phyloP scores from a whole-genome alignment of 2,113 vertebrate species.

The Serinus canaria region DNA sequence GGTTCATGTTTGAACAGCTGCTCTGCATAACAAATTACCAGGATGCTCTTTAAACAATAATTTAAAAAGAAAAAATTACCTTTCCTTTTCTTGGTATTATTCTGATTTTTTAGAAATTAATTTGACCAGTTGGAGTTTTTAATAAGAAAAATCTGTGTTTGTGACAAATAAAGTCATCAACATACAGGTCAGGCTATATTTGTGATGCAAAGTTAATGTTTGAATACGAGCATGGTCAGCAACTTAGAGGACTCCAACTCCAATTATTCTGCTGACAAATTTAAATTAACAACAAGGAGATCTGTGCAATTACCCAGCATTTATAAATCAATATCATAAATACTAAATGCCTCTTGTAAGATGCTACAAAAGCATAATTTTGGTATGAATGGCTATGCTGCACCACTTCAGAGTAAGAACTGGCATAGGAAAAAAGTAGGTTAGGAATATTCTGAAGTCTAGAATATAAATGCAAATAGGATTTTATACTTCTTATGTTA shows the following conservation, averaged over 20 bases:
- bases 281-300: neutral
- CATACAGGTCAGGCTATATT: neutral
- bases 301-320: neutral
- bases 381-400: neutral
- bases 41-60: neutral
- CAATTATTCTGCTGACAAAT: neutral
- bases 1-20: constrained; percentile 41
- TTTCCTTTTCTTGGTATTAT: neutral
- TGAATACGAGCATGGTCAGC: neutral
- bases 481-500: neutral
- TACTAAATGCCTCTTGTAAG: neutral
- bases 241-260: neutral
- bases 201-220: neutral
- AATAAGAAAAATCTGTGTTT: neutral
- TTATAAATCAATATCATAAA: neutral
- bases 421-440: neutral
- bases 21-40: neutral
- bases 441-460: neutral
- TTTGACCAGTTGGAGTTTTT: neutral
- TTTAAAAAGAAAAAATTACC: neutral
- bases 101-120: neutral
- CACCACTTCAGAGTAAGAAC: neutral
- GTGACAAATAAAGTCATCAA: neutral
- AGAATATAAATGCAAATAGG: neutral
- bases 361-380: neutral